Evolutionary conservation across 2,113 vertebrate genomes (phyloP), one percentile per base, ranked within the genome.

Genomic region (Pionites leucogaster): DNA sequence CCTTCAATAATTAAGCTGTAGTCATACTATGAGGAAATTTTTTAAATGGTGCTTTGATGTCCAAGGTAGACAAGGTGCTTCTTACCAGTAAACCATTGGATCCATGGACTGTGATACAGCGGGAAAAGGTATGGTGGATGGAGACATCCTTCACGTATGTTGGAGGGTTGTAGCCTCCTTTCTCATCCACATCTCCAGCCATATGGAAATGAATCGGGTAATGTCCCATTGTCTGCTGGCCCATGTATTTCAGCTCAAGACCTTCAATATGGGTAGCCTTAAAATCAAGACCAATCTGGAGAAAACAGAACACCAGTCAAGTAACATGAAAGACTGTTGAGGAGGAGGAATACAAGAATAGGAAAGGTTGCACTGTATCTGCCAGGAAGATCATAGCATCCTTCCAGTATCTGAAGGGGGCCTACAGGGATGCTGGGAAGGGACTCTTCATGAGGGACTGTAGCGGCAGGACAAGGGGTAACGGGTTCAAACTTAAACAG

Each of bases 121-220:
- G 99, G 24, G 99, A 99, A 97, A 99, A 99, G 20, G 99, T 98
- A 80, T 99, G 98, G 95, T 99, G 99, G 86, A 99, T 99, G 93
- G 99, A 98, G 42, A 99, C 92, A 11, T 98, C 98, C 18, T 97
- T 98, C 97, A 99, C 97, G 0, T 97, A 99, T 0, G 99, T 99
- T 14, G 99, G 98, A 0, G 99, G 99, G 88, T 98, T 14, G 50
- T 99, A 99, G 87, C 99, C 99, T 50, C 99, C 99, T 39, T 82
- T 98, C 82, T 98, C 97, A 17, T 99, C 99, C 96, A 99, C 98
- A 4, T 99, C 99, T 29, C 99, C 99, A 2, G 98, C 98, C 98
- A 99, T 99, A 92, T 99, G 99, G 97, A 99, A 99, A 83, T 99
- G 99, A 49, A 99, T 96, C 0, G 99, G 99, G 78, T 99, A 99